Conservation (phyloP, 2,797 vertebrate genomes). For the Periparus ater region DNA sequence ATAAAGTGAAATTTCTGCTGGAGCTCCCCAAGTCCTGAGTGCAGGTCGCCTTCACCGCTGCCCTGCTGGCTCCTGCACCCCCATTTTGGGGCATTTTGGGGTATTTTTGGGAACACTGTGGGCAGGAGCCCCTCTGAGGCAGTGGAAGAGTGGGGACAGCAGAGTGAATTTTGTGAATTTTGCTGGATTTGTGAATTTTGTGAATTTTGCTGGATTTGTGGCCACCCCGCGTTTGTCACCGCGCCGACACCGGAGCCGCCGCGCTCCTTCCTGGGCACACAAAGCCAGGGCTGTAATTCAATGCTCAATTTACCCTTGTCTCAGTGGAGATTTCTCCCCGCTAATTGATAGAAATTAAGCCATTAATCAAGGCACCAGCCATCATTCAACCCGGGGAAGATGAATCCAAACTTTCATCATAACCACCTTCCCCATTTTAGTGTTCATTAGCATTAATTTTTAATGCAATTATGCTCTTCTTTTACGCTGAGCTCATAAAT, state of each 20-base stretch:
- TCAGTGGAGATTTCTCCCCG: slow-evolving; percentile 92
- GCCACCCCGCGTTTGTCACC: not conserved
- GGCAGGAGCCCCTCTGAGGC: not conserved
- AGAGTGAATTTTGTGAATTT: not conserved
- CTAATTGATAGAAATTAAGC: slow-evolving; percentile 99
- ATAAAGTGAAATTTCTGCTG: not conserved
- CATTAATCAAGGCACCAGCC: slow-evolving; percentile 99
- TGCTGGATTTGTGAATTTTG: not conserved
- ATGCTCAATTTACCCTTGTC: slow-evolving; percentile 96
- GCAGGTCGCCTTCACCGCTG: not conserved
- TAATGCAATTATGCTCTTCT: slow-evolving; percentile 99
- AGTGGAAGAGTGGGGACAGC: not conserved
- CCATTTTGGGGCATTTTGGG: not conserved
- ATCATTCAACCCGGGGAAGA: slow-evolving; percentile 98
- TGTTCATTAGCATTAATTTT: slow-evolving; percentile 99
- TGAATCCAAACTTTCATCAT: slow-evolving; percentile 99
- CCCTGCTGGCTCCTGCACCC: fast-evolving
- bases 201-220: fast-evolving
- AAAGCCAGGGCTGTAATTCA: slow-evolving; percentile 93
- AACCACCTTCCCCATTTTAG: slow-evolving; percentile 99
- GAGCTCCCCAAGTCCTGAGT: not conserved
- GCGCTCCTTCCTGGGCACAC: slow-evolving; percentile 77
- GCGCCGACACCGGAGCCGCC: slow-evolving; percentile 37
- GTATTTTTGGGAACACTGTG: not conserved
- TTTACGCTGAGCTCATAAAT: slow-evolving; percentile 99